Evolutionary conservation across 2,113 vertebrate genomes (phyloP), one percentile per base, ranked within the genome.

Genomic region (Asarcornis scutulata): DNA sequence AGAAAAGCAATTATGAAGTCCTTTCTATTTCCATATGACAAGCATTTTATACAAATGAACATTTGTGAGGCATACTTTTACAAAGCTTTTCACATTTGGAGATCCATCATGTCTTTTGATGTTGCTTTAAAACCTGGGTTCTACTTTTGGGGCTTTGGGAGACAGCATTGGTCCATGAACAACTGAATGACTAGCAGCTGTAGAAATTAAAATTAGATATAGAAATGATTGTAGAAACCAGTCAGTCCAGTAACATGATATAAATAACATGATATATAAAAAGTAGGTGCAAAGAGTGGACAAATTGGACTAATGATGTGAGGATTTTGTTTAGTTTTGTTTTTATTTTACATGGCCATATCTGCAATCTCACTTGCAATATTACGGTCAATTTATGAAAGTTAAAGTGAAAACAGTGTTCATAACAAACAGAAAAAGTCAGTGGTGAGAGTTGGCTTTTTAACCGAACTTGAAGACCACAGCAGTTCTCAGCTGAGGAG

Each of bases 251-350:
- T 67, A 82, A 52, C 17, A 59, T 1, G 40, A 40, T 40, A 40
- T 40, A 78, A 3, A 14, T 34, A 82, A 55, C 1, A 32, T 6
- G 11, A 20, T 26, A 32, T 3, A 8, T 38, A 44, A 91, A 44
- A 2, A 42, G 21, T 7, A 46, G 1, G 2, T 63, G 11, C 4
- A 67, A 71, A 46, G 4, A 22, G 7, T 20, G 16, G 25, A 6
- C 2, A 60, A 67, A 79, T 71, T 12, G 0, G 46, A 52, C 3
- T 20, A 27, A 2, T 20, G 29, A 62, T 62, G 1, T 0, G 32
- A 3, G 3, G 46, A 48, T 21, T 7, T 31, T 31, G 11, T 6
- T 74, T 59, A 42, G 27, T 4, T 17, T 34, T 8, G 0, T 58
- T 53, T 2, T 5, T 11, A 13, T 68, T 88, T 80, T 42, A 29